Conservation (phyloP, 2,797 vertebrate species). For the Lagocephalus sceleratus region DNA sequence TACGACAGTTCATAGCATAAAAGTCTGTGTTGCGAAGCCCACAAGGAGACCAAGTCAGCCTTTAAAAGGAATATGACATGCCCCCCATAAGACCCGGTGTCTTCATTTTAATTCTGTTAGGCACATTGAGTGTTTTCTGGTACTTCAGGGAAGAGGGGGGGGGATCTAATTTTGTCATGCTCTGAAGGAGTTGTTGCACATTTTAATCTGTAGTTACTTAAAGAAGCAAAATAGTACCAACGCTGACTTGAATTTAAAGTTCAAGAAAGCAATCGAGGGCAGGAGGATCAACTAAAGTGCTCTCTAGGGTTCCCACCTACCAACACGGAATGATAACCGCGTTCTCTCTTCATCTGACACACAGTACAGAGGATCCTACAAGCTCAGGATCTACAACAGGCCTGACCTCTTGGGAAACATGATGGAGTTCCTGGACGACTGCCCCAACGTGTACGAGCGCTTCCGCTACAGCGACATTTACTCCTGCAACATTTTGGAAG, state of each 20-base stretch:
- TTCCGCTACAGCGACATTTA: slow-evolving; percentile 74
- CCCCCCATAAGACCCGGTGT: slow-evolving; percentile 57
- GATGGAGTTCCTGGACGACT: slow-evolving; percentile 81
- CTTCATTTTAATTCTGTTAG: slow-evolving; percentile 70
- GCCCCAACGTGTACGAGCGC: slow-evolving; percentile 72
- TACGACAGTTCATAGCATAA: slow-evolving; percentile 60
- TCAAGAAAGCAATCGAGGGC: slow-evolving; percentile 11
- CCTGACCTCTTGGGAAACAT: slow-evolving; percentile 73
- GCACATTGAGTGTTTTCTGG: slow-evolving; percentile 55
- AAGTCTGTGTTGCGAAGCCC: slow-evolving; percentile 66
- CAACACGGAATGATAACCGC: slow-evolving; percentile 21
- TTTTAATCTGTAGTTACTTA: slow-evolving; percentile 35
- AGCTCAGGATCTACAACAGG: slow-evolving; percentile 76
- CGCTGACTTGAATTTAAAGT: slow-evolving; percentile 32
- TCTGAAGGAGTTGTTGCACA: slow-evolving; percentile 31
- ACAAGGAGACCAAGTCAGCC: slow-evolving; percentile 68
- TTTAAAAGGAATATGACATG: slow-evolving; percentile 69
- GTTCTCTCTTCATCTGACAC: slow-evolving; percentile 17
- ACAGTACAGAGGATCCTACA: slow-evolving; percentile 77
- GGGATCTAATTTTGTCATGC: slow-evolving; percentile 33
- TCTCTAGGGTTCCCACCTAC: slow-evolving; percentile 17
- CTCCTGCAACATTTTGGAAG: slow-evolving; percentile 76
- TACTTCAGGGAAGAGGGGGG: slow-evolving; percentile 31
- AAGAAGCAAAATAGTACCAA: slow-evolving; percentile 18
- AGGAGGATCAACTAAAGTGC: slow-evolving; percentile 7